Evolutionary conservation across 2,888 invertebrate genomes (phyloP).

Genomic region (Acanthoscelides obtectus): DNA sequence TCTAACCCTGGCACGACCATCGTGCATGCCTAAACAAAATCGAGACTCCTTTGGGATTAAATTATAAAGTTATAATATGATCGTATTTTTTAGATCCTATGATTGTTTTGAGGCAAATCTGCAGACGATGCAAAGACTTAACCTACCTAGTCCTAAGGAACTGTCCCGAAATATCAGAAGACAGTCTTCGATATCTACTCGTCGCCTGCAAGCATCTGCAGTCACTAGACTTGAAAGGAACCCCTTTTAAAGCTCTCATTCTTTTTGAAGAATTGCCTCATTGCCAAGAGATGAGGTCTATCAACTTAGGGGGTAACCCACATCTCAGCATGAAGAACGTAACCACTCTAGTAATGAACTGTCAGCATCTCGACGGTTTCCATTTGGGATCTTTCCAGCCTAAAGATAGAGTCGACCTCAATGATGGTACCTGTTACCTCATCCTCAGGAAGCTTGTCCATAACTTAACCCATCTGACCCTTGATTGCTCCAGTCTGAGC

Average conservation of each 20-base stretch:
- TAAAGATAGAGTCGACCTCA: constrained; percentile 11
- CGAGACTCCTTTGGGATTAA: no score
- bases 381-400: constrained; percentile 19
- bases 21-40: no score
- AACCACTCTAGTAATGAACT: constrained; percentile 15
- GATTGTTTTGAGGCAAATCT: constrained; percentile 17
- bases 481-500: constrained; percentile 19
- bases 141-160: constrained; percentile 12
- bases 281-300: constrained; percentile 3
- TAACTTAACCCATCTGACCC: constrained; percentile 12
- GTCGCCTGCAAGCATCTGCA: constrained; percentile 14
- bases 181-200: constrained; percentile 15
- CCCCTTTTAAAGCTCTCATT: constrained; percentile 13
- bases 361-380: constrained; percentile 15
- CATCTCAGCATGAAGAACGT: constrained; percentile 13
- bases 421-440: constrained; percentile 15
- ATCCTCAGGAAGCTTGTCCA: constrained; percentile 13
- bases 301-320: constrained; percentile 18
- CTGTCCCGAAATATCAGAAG: constrained; percentile 17
- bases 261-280: constrained; percentile 19
- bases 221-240: constrained; percentile 19
- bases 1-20: no score
- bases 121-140: constrained; percentile 13
- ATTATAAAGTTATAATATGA: no score
- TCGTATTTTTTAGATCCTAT: constrained; percentile 8